Conservation (phyloP, 2,113 vertebrate species). For the Leptosomus discolor region DNA sequence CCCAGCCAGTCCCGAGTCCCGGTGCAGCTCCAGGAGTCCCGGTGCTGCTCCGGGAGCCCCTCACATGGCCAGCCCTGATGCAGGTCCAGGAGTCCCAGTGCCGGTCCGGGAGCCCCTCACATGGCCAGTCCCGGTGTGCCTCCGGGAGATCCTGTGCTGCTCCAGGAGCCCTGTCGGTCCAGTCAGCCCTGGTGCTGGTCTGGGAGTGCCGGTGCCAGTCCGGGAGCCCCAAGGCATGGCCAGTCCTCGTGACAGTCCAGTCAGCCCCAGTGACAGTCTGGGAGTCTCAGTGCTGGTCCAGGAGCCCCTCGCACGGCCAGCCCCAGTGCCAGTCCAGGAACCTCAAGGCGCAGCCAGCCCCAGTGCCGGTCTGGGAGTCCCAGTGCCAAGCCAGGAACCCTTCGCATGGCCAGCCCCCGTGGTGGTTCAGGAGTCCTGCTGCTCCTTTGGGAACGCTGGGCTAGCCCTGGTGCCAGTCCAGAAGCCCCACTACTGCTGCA, state of each 20-base stretch:
- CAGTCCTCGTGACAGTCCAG: accelerated
- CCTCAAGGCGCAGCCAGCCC: neutral
- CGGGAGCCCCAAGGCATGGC: neutral
- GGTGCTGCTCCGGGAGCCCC: neutral
- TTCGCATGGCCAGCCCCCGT: neutral
- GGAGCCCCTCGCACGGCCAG: neutral
- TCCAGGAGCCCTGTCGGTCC: neutral
- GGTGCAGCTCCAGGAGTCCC: no score
- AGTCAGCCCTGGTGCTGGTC: no score
- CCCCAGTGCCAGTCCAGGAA: neutral
- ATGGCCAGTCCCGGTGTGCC: neutral
- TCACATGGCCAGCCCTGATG: accelerated
- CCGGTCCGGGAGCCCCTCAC: neutral
- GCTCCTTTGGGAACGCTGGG: neutral
- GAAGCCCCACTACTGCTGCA: neutral
- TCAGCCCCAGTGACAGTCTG: no score
- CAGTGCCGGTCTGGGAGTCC: neutral
- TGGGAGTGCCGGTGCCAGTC: neutral
- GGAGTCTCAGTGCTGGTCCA: neutral
- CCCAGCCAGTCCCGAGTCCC: neutral
- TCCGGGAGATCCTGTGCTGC: no score
- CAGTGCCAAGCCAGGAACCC: neutral
- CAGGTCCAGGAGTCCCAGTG: neutral
- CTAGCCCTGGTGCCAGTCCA: no score
- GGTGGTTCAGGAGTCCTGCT: neutral